A percentile compares a stretch with the other conserved stretches of the same genome.
Conservation (phyloP, 1,140 invertebrate species). For the Pogonus chalceus region DNA sequence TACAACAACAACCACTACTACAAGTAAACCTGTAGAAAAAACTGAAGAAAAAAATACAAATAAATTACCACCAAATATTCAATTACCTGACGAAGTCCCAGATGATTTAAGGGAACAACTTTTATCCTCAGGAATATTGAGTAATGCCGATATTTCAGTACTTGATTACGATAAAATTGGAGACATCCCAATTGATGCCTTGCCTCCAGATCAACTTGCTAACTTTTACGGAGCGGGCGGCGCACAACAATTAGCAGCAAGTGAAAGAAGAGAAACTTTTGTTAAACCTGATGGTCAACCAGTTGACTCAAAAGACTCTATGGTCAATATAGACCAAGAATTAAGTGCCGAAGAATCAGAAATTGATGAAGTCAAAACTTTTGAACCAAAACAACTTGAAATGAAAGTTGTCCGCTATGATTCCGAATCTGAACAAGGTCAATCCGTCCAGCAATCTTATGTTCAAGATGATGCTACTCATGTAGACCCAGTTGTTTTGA, state of each 20-base stretch:
- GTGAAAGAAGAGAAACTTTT: conserved; percentile 52
- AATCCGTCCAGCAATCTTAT: conserved; percentile 58
- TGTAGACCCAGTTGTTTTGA: conserved; percentile 60
- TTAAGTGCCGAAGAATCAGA: conserved; percentile 39
- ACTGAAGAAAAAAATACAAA: conserved; percentile 40
- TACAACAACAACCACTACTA: conserved; percentile 32
- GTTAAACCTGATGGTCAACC: conserved; percentile 49
- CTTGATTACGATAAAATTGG: conserved; percentile 79
- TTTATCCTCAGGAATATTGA: conserved; percentile 71
- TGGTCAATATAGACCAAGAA: conserved; percentile 16
- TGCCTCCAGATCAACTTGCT: conserved; percentile 75
- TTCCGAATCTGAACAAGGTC: conserved; percentile 59
- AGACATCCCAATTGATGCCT: conserved; percentile 70
- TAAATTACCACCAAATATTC: conserved; percentile 44
- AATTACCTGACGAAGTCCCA: conserved; percentile 76
- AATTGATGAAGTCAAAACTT: conserved; percentile 40
- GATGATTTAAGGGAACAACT: conserved; percentile 73
- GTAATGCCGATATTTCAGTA: conserved; percentile 77
- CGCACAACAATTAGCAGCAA: conserved; percentile 49
- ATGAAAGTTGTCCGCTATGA: conserved; percentile 77
- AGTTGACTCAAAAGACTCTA: conserved; percentile 30
- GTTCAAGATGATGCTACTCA: conserved; percentile 61
- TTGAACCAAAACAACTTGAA: conserved; percentile 48
- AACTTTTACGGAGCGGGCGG: conserved; percentile 73
- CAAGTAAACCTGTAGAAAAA: conserved; percentile 33